These are phyloP conservation scores for Ursus arctos DNA, from an alignment of 2,113 vertebrate species.

Conservation along the genomic window DNA sequence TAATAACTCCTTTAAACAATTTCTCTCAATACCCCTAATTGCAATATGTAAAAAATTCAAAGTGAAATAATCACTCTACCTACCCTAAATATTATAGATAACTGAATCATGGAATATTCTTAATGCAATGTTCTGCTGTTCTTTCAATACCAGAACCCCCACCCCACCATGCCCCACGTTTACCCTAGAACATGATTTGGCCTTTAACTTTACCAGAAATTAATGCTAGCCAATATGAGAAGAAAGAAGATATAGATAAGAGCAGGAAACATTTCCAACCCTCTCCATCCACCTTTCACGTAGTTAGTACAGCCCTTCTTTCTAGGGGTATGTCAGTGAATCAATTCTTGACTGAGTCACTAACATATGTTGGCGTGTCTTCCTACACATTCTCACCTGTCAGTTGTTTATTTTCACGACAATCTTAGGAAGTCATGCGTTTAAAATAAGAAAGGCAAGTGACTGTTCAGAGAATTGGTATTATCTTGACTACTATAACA, in stretches of 20 bases:
- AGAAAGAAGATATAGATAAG: neutral
- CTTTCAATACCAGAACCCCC: neutral
- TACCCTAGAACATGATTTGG: neutral
- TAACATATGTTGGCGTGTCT: neutral
- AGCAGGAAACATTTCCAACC: neutral
- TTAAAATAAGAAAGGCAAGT: neutral
- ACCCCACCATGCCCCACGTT: rapidly evolving
- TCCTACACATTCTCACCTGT: neutral
- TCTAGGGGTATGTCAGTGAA: neutral
- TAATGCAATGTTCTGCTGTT: neutral
- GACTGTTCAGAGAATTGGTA: neutral
- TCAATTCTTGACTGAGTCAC: neutral
- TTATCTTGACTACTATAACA: neutral
- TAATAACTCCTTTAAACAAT: neutral
- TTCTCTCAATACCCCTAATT: neutral
- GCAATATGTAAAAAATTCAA: neutral
- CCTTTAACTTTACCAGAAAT: neutral
- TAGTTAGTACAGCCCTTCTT: neutral
- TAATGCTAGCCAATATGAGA: neutral
- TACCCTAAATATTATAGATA: neutral
- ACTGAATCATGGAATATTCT: neutral
- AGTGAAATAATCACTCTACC: neutral
- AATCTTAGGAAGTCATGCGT: neutral
- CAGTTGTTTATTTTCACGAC: neutral
- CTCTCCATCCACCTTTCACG: neutral